Percentiles rank a stretch among this genome's conserved stretches.
phyloP scores from a whole-genome alignment of 2,888 invertebrate species.

The Entomobrya proxima region DNA sequence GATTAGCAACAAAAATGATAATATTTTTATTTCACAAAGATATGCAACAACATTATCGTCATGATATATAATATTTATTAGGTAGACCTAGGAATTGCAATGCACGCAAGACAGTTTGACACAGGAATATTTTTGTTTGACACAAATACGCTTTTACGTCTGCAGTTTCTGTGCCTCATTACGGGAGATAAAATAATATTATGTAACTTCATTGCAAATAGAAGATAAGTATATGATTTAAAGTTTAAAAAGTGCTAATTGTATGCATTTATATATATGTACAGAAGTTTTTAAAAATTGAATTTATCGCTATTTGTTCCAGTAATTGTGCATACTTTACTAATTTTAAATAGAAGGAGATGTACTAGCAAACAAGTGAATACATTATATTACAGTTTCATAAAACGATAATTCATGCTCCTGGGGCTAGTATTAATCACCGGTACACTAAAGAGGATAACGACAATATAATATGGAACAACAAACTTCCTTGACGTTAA shows the following conservation, averaged over 20 bases:
- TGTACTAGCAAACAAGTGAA: neutral
- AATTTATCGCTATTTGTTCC: neutral
- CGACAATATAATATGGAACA: slow-evolving; percentile 53
- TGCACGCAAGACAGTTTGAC: slow-evolving; percentile 59
- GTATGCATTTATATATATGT: too few relatives aligned
- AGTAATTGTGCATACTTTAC: neutral
- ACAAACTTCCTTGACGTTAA: slow-evolving; percentile 62
- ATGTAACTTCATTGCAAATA: too few relatives aligned
- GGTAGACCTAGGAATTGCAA: slow-evolving; percentile 21
- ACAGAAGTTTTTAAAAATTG: too few relatives aligned
- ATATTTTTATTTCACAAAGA: neutral
- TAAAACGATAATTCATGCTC: neutral
- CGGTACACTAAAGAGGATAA: neutral
- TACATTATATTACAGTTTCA: slow-evolving; percentile 7
- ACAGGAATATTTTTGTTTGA: slow-evolving; percentile 55
- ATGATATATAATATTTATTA: slow-evolving; percentile 10
- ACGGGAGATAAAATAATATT: too few relatives aligned
- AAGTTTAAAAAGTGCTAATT: too few relatives aligned
- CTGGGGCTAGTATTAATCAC: neutral
- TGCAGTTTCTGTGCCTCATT: neutral
- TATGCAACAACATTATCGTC: neutral
- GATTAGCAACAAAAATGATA: neutral
- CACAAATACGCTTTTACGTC: slow-evolving; percentile 56
- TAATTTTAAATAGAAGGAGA: slow-evolving; percentile 21
- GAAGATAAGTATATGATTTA: too few relatives aligned